Evolutionary conservation across 2,113 vertebrate species (phyloP).

Genomic region (Lagopus muta): DNA sequence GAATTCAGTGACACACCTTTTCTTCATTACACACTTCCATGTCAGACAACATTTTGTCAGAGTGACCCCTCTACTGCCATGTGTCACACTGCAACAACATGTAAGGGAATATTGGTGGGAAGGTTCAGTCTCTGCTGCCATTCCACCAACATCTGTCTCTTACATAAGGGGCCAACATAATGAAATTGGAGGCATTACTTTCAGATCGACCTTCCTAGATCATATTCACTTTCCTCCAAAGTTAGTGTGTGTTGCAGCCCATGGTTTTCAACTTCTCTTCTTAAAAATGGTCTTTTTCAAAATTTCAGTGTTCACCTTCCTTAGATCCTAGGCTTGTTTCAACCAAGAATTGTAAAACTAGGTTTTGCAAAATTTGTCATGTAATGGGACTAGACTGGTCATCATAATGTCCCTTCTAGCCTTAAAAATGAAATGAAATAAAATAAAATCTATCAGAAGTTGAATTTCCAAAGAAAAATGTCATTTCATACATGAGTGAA

Average conservation of each 20-base stretch:
- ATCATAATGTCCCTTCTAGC: neutral
- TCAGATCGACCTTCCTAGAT: neutral
- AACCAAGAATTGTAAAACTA: neutral
- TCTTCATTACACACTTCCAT: neutral
- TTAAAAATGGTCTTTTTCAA: slow-evolving; percentile 1
- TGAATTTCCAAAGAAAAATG: slow-evolving; percentile 29
- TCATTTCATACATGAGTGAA: neutral
- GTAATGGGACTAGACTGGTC: neutral
- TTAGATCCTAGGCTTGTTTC: neutral
- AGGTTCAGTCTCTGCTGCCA: neutral
- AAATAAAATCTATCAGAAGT: neutral
- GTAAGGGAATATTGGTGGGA: neutral
- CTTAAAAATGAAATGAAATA: neutral
- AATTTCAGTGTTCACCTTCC: neutral
- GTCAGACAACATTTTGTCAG: neutral
- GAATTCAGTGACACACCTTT: neutral
- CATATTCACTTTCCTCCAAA: slow-evolving; percentile 33
- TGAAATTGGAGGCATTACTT: neutral
- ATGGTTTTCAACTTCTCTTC: neutral
- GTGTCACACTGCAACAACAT: neutral
- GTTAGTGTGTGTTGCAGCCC: neutral
- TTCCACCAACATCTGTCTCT: neutral
- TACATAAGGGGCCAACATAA: neutral
- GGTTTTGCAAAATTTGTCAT: neutral
- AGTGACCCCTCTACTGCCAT: neutral